Evolutionary conservation across 2,888 invertebrate genomes (phyloP).

Genomic region (Yponomeuta plumbellus): DNA sequence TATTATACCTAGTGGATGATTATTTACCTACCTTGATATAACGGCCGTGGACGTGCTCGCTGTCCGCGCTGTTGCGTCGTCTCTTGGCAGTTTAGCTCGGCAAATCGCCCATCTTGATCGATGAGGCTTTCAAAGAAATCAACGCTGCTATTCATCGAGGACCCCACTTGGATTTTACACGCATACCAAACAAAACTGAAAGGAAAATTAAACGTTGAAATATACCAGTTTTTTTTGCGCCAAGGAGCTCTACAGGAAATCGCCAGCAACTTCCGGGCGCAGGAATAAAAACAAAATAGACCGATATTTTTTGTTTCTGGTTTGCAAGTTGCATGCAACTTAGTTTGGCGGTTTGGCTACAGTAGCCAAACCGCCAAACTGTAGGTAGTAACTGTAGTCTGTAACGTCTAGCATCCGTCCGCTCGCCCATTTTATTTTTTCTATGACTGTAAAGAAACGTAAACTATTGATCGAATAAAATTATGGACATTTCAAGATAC

Average conservation of each 20-base stretch:
- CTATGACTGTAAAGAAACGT: too few species aligned
- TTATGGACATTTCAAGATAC: too few species aligned
- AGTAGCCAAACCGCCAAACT: too few species aligned
- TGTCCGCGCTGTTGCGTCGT: conserved; percentile 39
- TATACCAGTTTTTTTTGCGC: background rate
- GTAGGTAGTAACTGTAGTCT: too few species aligned
- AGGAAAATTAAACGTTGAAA: conserved; percentile 20
- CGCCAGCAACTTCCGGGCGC: background rate
- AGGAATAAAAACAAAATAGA: background rate
- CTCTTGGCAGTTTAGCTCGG: conserved; percentile 63
- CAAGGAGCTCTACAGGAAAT: background rate
- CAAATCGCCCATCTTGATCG: conserved; percentile 70
- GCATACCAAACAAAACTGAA: conserved; percentile 67
- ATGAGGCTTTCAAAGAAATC: conserved; percentile 82
- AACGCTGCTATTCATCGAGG: conserved; percentile 71
- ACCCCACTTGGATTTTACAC: conserved; percentile 61
- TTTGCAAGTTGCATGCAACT: too few species aligned
- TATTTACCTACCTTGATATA: conserved; percentile 34
- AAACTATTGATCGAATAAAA: too few species aligned
- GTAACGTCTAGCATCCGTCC: too few species aligned
- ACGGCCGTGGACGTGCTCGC: conserved; percentile 32
- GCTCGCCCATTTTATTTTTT: too few species aligned
- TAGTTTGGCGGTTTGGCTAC: too few species aligned
- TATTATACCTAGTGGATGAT: too few species aligned
- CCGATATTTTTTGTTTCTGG: too few species aligned